These are phyloP conservation scores for Pteropus rufus DNA, from an alignment of 2,797 vertebrate genomes.

Conservation along the genomic window DNA sequence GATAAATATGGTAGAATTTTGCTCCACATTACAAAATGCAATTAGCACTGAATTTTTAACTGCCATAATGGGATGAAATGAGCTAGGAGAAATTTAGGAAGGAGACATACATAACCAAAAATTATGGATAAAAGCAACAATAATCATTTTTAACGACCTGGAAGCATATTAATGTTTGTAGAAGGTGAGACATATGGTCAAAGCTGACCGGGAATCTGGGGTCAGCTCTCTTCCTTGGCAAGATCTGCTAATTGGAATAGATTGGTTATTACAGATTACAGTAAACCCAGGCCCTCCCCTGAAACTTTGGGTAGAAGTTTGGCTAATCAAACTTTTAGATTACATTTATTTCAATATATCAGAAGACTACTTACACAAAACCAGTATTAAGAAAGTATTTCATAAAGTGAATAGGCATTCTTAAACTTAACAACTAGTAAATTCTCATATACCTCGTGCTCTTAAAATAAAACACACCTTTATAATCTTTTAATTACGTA, in stretches of 20 bases:
- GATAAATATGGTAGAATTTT: background rate
- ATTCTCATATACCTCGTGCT: conserved; percentile 22
- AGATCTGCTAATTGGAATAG: background rate
- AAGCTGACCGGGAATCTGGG: background rate
- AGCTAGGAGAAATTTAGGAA: background rate
- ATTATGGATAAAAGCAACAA: background rate
- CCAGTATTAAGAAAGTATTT: background rate
- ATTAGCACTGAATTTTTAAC: background rate
- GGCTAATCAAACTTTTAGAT: background rate
- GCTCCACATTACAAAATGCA: background rate
- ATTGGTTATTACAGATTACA: background rate
- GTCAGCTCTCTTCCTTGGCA: background rate
- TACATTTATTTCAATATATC: background rate
- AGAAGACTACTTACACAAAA: background rate
- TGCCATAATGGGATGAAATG: background rate
- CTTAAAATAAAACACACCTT: background rate
- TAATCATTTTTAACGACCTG: background rate
- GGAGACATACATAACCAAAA: background rate
- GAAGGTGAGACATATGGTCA: background rate
- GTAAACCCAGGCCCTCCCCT: background rate
- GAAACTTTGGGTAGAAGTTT: background rate
- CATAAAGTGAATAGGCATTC: background rate
- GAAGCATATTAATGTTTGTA: background rate
- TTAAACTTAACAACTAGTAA: background rate
- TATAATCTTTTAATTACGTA: background rate